phyloP scores from a whole-genome alignment of 2,113 vertebrate species.

The Poecilia latipinna region DNA sequence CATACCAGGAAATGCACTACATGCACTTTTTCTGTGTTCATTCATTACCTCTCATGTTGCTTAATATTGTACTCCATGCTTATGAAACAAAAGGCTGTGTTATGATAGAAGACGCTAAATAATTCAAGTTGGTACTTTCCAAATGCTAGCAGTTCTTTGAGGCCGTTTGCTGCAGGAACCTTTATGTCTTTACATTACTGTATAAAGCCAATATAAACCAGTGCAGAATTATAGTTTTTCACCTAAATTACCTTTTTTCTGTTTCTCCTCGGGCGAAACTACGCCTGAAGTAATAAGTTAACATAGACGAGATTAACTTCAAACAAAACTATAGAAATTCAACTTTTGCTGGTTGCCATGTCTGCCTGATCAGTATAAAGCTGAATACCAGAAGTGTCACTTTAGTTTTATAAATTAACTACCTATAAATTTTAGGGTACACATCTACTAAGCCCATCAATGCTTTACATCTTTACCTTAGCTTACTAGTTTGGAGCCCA shows the following conservation, averaged over 20 bases:
- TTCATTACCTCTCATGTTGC: conserved; percentile 38
- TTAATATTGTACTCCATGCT: conserved; percentile 52
- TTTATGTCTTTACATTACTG: conserved; percentile 22
- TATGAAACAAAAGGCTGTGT: conserved; percentile 33
- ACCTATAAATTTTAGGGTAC: not conserved
- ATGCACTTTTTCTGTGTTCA: conserved; percentile 30
- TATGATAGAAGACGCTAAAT: conserved; percentile 48
- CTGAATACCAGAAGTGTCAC: too few relatives aligned
- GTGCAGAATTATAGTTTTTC: conserved; percentile 10
- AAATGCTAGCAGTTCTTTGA: conserved; percentile 30
- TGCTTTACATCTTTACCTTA: not conserved
- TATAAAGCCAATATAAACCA: conserved; percentile 13
- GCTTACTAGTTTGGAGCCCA: not conserved
- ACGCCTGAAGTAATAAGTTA: not conserved
- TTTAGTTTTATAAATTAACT: not conserved
- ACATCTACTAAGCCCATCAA: not conserved
- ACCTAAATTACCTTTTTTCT: conserved; percentile 9
- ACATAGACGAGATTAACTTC: not conserved
- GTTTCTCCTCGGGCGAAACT: conserved; percentile 6
- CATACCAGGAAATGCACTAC: conserved; percentile 35
- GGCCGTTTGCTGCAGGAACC: conserved; percentile 26
- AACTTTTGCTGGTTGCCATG: not conserved
- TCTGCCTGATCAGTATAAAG: not conserved
- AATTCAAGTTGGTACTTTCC: conserved; percentile 59
- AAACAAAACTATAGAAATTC: not conserved